A percentile compares a stretch with the other conserved stretches of the same genome.
These are phyloP conservation scores for Burhinus oedicnemus DNA, from an alignment of 2,113 vertebrate genomes.

Conservation along the genomic window DNA sequence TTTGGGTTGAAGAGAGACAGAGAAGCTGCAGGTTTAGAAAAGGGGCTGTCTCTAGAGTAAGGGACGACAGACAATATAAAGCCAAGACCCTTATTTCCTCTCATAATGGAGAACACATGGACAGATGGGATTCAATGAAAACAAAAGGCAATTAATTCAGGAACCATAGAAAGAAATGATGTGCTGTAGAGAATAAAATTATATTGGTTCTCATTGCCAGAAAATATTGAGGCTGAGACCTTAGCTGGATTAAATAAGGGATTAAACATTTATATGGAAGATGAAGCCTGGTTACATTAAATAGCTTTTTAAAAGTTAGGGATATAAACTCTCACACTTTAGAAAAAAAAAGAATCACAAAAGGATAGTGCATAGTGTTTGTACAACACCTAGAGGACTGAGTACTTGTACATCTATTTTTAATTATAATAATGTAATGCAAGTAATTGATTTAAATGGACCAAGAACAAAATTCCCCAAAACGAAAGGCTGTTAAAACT, in stretches of 20 bases:
- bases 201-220: not conserved
- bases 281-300: not conserved
- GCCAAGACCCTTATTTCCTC: not conserved
- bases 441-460: not conserved
- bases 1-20: not conserved
- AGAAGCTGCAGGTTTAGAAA: not conserved
- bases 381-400: not conserved
- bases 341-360: not conserved
- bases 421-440: not conserved
- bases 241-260: slow-evolving; percentile 15
- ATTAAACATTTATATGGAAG: slow-evolving; percentile 11
- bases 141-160: slow-evolving; percentile 43
- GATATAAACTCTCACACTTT: not conserved
- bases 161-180: slow-evolving; percentile 7
- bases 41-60: not conserved
- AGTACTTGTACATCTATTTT: not conserved
- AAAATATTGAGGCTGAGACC: not conserved
- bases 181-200: not conserved
- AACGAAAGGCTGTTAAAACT: not conserved
- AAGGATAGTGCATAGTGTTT: not conserved
- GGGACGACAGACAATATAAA: not conserved
- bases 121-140: slow-evolving; percentile 6
- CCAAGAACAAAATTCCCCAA: not conserved
- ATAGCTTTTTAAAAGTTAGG: not conserved
- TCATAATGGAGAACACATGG: not conserved